Base-by-base conservation (phyloP, 2,888 invertebrate genomes). In the Lithosia quadra region DNA sequence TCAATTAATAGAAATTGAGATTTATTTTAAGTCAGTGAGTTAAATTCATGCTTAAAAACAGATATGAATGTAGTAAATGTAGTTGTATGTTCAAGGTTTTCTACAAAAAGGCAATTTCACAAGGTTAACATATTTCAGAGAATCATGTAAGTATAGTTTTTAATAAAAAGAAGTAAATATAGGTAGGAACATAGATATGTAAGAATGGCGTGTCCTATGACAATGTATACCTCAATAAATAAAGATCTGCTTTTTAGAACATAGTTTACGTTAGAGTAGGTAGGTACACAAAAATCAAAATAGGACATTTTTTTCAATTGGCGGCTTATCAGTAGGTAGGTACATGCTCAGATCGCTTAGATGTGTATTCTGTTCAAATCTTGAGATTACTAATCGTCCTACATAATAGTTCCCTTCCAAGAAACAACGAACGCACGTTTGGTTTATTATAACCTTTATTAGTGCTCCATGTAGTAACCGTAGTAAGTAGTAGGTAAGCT, bases 1-100 rank as follows among this genome's bases (percentile, higher is more conserved):
- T 88, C 88, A 88, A 90, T 91, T 89, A 88, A 86, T 87, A 87
- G 87, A 90, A 89, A 88, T 87, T 86, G 80, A 85, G 83, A 86
- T 85, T 86, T 85, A 83, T 85, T 84, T 85, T 87, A 79, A 58
- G 77, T 80, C 75, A 69, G 79, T 79, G 78, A 78, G 81, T 86
- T 81, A 76, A 82, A 82, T 81, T 84, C 84, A 81, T 72, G 71
- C 77, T 76, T 75, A 72, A 80, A 82, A 75, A 78, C 71, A 73
- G 71, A 72, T 78, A 79, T 76, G 76, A 73, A 78, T 76, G 71
- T 49, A 63, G 55, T 58, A 53, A 63, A 55, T 63, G 55, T 74
- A 68, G 71, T 71, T 73, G 63, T 71, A 63, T 68, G 64, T 68
- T 75, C 82, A 80, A 81, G 80, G 82, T 75, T 77, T 67, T 71